Conservation (phyloP, 2,113 vertebrate species). For the Gnathonemus longibarbis region DNA sequence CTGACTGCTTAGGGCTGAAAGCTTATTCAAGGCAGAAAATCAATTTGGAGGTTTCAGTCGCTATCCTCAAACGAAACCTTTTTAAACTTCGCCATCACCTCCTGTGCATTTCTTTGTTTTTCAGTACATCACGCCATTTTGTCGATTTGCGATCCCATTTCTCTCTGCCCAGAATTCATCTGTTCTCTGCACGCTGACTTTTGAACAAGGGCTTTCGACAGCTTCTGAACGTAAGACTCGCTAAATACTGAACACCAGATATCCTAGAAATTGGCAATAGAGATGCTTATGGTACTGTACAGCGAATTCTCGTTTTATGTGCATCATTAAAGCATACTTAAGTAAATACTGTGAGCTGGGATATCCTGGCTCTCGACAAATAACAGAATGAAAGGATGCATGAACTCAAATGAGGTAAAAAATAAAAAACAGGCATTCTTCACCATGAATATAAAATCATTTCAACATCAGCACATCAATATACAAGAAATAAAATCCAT, state of each 20-base stretch:
- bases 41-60: constrained; percentile 12
- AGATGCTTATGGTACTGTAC: constrained; percentile 37
- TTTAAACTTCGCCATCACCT: constrained; percentile 42
- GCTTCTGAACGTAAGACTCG: constrained; percentile 41
- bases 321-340: constrained; percentile 41
- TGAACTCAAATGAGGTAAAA: constrained; percentile 15
- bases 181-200: constrained; percentile 7
- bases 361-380: constrained; percentile 51
- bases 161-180: constrained; percentile 23
- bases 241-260: constrained; percentile 34
- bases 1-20: constrained; percentile 40
- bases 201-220: constrained; percentile 41
- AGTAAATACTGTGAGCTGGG: constrained; percentile 48
- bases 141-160: constrained; percentile 38
- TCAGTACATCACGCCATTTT: constrained; percentile 41
- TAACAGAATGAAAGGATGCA: constrained; percentile 34
- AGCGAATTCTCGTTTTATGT: constrained; percentile 22
- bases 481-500: constrained; percentile 60
- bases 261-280: constrained; percentile 37
- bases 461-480: constrained; percentile 51
- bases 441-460: constrained; percentile 58
- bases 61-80: constrained; percentile 27
- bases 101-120: constrained; percentile 32
- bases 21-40: constrained; percentile 37
- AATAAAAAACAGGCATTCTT: constrained; percentile 28